Evolutionary conservation across 2,113 vertebrate species (phyloP).

Genomic region (Geothlypis trichas): DNA sequence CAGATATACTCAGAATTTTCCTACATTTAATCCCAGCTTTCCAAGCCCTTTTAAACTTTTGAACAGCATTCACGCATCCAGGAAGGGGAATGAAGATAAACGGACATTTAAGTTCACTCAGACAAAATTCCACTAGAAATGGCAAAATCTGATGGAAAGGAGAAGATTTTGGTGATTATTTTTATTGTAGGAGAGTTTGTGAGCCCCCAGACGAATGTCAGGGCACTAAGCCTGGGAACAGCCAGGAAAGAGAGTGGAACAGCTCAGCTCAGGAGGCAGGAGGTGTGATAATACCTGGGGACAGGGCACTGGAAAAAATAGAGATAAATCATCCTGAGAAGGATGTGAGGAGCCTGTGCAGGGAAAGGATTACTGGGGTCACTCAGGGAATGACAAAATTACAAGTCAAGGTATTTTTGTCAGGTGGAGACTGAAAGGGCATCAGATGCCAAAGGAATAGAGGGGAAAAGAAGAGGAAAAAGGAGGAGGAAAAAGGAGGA

Average conservation of each 20-base stretch:
- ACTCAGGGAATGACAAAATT: not conserved
- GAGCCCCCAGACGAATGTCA: not conserved
- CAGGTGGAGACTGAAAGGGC: not conserved
- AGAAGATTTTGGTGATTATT: not conserved
- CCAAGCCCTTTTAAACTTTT: not conserved
- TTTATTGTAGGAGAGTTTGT: not conserved
- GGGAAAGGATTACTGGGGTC: not conserved
- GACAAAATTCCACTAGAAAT: not conserved
- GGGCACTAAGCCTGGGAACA: not conserved
- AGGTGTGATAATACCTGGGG: not conserved
- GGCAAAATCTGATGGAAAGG: not conserved
- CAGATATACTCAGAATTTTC: not conserved
- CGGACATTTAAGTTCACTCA: not conserved
- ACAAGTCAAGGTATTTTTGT: not conserved
- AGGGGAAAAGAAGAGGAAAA: not conserved
- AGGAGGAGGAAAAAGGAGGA: not conserved
- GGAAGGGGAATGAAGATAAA: not conserved
- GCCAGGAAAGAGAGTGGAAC: not conserved
- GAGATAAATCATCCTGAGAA: not conserved
- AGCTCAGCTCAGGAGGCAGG: not conserved
- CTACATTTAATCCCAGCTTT: not conserved
- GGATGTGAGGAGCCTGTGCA: not conserved
- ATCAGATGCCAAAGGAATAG: not conserved
- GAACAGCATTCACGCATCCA: not conserved
- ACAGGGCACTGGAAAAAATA: not conserved